Evolutionary conservation across 2,113 vertebrate genomes (phyloP), one percentile per base, ranked within the genome.

Genomic region (Pantherophis guttatus): DNA sequence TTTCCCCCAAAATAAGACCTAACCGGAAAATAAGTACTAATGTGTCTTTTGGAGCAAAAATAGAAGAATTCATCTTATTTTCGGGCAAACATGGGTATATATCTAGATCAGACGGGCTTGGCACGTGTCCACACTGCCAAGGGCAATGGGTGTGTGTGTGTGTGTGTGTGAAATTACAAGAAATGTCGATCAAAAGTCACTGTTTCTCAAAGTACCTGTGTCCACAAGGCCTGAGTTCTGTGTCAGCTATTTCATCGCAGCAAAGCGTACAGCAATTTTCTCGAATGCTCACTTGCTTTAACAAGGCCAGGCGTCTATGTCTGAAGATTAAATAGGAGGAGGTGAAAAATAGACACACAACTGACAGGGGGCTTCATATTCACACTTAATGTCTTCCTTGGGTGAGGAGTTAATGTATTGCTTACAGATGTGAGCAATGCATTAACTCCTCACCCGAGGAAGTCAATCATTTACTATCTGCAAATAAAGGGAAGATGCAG

Each of bases 231-330:
- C 98, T 98, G 97, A 99, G 97, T 94, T 99, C 99, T 21, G 99
- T 99, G 98, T 99, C 99, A 91, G 99, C 99, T 94, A 99, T 98
- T 96, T 99, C 98, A 91, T 99, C 99, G 90, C 99, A 99, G 96
- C 99, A 99, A 95, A 99, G 98, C 0, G 99, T 99, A 97, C 99
- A 99, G 98, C 99, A 99, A 98, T 99, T 99, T 96, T 99, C 99
- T 95, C 98, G 97, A 97, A 99, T 99, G 95, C 99, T 99, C 95
- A 99, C 99, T 98, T 99, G 99, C 97, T 99, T 99, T 95, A 99
- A 94, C 97, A 99, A 97, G 95, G 99, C 99, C 95, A 99, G 97
- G 91, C 99, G 98, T 75, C 99, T 98, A 97, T 99, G 99, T 97
- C 99, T 99, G 96, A 81, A 95, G 1, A 91, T 0, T 75, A 13